A percentile compares a stretch with the other conserved stretches of the same genome.
Conservation (phyloP, 2,888 invertebrate species). For the Apodemia hepburni region DNA sequence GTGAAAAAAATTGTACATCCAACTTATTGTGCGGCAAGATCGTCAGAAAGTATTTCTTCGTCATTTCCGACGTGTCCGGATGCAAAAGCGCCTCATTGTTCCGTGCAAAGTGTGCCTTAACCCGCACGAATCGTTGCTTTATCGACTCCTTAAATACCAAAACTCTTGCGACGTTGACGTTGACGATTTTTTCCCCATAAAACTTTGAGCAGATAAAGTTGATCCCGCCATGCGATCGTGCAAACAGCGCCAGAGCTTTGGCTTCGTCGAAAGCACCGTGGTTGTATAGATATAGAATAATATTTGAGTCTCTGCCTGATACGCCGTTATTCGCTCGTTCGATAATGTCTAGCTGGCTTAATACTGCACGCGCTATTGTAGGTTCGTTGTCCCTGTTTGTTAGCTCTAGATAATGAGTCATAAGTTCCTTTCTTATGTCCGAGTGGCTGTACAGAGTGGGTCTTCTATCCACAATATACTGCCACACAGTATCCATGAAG, state of each 20-base stretch:
- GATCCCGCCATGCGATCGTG: neutral
- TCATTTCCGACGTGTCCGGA: too few species aligned
- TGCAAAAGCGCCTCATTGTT: too few species aligned
- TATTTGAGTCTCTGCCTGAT: neutral
- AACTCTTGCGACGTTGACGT: neutral
- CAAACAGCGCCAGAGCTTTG: neutral
- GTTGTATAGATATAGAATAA: neutral
- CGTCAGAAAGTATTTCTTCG: too few species aligned
- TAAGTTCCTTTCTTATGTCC: neutral
- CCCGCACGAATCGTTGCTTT: neutral
- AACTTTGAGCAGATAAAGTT: neutral
- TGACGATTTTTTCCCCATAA: neutral
- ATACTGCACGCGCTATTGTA: neutral
- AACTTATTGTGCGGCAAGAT: too few species aligned
- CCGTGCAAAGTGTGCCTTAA: too few species aligned
- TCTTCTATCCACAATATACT: neutral
- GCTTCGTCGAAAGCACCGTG: slow-evolving; percentile 2
- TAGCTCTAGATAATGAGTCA: neutral
- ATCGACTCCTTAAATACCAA: neutral
- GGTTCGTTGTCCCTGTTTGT: neutral
- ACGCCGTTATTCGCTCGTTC: neutral
- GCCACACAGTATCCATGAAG: neutral
- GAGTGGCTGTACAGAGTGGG: neutral
- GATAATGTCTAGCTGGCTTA: slow-evolving; percentile 7
- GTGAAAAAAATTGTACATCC: too few species aligned